Conservation (phyloP, 2,888 invertebrate genomes). For the Tetheella fluctuosa region DNA sequence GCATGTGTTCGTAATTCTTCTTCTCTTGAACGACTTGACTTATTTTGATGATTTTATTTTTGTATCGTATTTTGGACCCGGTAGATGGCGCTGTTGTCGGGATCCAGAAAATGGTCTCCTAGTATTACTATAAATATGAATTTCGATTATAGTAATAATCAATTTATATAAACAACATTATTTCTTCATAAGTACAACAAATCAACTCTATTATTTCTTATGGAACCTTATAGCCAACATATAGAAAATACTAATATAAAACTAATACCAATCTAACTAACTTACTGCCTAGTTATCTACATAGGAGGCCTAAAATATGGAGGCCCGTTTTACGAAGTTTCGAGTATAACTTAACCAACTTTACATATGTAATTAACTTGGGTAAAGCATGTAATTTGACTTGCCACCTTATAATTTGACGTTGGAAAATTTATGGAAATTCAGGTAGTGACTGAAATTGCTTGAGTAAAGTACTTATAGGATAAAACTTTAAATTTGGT, state of each 20-base stretch:
- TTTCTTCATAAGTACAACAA: no score
- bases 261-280: not conserved
- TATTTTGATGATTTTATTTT: no score
- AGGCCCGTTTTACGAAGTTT: not conserved
- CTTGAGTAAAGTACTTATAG: not conserved
- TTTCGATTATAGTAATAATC: not conserved
- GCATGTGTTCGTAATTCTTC: no score
- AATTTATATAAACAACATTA: no score
- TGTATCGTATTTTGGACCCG: no score
- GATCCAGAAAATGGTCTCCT: no score
- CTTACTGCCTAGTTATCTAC: not conserved
- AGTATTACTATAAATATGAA: no score
- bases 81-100: no score
- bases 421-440: not conserved
- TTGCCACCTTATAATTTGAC: not conserved
- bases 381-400: not conserved
- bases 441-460: not conserved
- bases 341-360: not conserved
- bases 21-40: no score
- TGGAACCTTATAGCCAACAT: no score
- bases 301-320: slow-evolving; percentile 3
- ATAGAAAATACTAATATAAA: not conserved
- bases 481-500: no score
- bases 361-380: slow-evolving; percentile 1
- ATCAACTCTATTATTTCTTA: no score